phyloP scores from a whole-genome alignment of 2,888 invertebrate species.

The Hirtodrosophila cameraria region DNA sequence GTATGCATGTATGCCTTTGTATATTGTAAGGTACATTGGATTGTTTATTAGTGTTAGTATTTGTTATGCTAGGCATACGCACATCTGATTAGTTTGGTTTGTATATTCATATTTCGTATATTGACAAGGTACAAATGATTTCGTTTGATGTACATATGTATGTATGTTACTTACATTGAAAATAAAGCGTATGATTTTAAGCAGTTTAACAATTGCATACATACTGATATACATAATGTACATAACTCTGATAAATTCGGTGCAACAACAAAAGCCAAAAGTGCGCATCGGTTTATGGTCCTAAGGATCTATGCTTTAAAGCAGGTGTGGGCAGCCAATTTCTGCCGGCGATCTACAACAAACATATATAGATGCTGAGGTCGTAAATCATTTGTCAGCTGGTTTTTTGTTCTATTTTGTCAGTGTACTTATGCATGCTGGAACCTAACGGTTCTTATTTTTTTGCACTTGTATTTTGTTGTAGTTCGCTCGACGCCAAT shows the following conservation, averaged over 20 bases:
- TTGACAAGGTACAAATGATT: slow-evolving; percentile 56
- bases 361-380: too few species aligned
- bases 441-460: too few species aligned
- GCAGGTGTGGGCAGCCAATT: too few species aligned
- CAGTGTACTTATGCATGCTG: too few species aligned
- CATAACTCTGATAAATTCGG: slow-evolving; percentile 11
- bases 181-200: slow-evolving; percentile 34
- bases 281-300: slow-evolving; percentile 8
- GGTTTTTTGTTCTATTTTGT: too few species aligned
- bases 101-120: slow-evolving; percentile 20
- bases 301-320: slow-evolving; percentile 6
- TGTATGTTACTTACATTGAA: slow-evolving; percentile 7
- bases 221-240: background rate
- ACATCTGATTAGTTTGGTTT: slow-evolving; percentile 37
- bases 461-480: too few species aligned
- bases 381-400: too few species aligned
- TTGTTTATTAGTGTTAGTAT: slow-evolving; percentile 64
- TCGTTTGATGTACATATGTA: background rate
- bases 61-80: slow-evolving; percentile 39
- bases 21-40: slow-evolving; percentile 72
- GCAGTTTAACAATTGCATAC: slow-evolving; percentile 20
- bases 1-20: slow-evolving; percentile 15
- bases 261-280: slow-evolving; percentile 15
- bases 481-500: too few species aligned
- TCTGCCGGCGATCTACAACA: too few species aligned